These are phyloP conservation scores for Etheostoma nigrum DNA, from an alignment of 2,797 vertebrate genomes.

Conservation along the genomic window DNA sequence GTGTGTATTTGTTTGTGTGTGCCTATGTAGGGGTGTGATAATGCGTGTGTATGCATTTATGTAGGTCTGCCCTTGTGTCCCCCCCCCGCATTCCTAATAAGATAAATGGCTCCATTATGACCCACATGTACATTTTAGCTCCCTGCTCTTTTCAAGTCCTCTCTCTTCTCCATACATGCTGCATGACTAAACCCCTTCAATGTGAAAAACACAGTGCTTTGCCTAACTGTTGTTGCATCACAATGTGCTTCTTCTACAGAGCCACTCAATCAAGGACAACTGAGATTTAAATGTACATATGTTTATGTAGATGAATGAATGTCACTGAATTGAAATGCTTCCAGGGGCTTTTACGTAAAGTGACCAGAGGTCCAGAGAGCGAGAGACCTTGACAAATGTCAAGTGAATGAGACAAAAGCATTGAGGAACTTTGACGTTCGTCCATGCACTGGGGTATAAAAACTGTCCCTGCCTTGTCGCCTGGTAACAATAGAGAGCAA, in stretches of 20 bases:
- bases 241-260: conserved; percentile 43
- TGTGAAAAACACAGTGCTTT: conserved; percentile 25
- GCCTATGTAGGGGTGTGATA: conserved; percentile 13
- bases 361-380: not conserved
- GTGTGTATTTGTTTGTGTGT: conserved; percentile 2
- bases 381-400: not conserved
- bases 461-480: not conserved
- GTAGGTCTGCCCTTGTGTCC: conserved; percentile 35
- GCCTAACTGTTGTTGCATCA: not conserved
- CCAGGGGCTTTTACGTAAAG: not conserved
- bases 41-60: conserved; percentile 14
- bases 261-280: conserved; percentile 40
- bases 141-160: conserved; percentile 34
- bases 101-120: conserved; percentile 61
- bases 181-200: conserved; percentile 38
- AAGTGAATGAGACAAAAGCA: not conserved
- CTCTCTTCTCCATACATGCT: not conserved
- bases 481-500: not conserved
- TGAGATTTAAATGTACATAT: not conserved
- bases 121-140: conserved; percentile 48
- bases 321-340: not conserved
- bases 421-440: not conserved
- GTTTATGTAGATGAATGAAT: conserved; percentile 2
- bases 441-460: no score
- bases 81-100: conserved; percentile 36